Conservation (phyloP, 1,140 invertebrate genomes). For the Colletes gigas region DNA sequence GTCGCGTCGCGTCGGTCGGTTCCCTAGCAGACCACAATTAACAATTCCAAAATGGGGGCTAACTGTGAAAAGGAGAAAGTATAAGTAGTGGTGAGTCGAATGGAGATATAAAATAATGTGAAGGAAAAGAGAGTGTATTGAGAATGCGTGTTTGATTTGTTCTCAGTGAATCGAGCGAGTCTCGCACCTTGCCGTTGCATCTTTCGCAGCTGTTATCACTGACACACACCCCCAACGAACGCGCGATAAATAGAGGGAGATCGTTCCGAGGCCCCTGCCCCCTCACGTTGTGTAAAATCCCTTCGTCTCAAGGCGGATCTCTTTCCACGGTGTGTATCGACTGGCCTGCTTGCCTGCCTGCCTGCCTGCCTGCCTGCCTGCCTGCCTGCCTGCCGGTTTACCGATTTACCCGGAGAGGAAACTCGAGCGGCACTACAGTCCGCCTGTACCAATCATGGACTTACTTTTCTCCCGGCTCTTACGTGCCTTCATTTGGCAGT, state of each 20-base stretch:
- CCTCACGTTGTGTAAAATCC: conserved; percentile 15
- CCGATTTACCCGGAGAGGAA: conserved; percentile 49
- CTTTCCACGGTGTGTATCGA: conserved; percentile 47
- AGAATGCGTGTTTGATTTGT: not conserved
- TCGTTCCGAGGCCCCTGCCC: conserved; percentile 11
- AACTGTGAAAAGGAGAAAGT: not conserved
- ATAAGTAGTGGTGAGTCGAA: not conserved
- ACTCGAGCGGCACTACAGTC: conserved; percentile 58
- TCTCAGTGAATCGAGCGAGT: conserved; percentile 39
- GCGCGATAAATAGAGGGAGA: conserved; percentile 46
- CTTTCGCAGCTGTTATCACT: conserved; percentile 55
- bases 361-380: no score
- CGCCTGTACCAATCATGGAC: conserved; percentile 55
- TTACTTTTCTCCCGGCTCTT: conserved; percentile 79
- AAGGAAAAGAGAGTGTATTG: not conserved
- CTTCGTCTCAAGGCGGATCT: conserved; percentile 46
- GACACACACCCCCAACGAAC: conserved; percentile 47
- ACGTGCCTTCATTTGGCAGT: conserved; percentile 71
- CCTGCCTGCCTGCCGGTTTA: conserved; percentile 17
- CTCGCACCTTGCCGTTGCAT: conserved; percentile 67
- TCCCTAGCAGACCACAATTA: conserved; percentile 36
- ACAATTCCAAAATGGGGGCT: not conserved
- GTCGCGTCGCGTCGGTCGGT: conserved; percentile 26
- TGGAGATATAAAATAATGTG: not conserved
- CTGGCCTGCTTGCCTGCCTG: no score